Base-by-base conservation (phyloP, 2,888 invertebrate species). In the Scaptomyza caliginosa region DNA sequence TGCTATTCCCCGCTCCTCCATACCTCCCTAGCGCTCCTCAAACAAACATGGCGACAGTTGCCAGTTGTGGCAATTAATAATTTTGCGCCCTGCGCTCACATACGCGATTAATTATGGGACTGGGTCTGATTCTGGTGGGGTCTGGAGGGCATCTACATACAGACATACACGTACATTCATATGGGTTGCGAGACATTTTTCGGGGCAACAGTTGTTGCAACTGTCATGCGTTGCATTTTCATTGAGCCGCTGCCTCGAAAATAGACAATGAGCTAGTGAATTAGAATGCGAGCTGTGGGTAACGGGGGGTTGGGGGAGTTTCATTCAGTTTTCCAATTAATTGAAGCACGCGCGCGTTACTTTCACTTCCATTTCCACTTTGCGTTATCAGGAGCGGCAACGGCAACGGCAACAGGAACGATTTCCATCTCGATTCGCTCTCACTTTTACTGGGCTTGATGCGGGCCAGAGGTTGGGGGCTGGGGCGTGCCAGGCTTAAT, bases 41-140 rank as follows among this genome's bases (percentile, higher is more conserved):
- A 32, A 32, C 32, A 32, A 32, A 32, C 32, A 32, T 32, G 32
- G 32, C 45, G 83, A 84, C 83, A 88, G 87, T 84, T 83, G 83
- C 81, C 84, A 85, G 89, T 85, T 85, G 84, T 86, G 84, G 89
- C 89, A 90, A 90, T 90, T 90, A 90, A 90, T 90, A 90, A 90
- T 89, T 88, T 88, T 88, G 71, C 69, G 71, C 45, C 28, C 45
- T n/a, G 57, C 63, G 88, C 76, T 82, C 82, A 83, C 89, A 89
- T 86, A 82, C 90, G 87, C 90, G 88, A 90, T 90, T 90, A 90
- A 90, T 90, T 90, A 88, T 89, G 82, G 46, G 45, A 50, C 59
- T 56, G 42, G 43, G 24, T 4, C 17, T 11, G 32, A n/a, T 30
- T 19, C n/a, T 7, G 23, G 21, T 10, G 4, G 16, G 24, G 3